Base-by-base conservation (phyloP, 2,888 invertebrate species). In the Hypercompe scribonia region DNA sequence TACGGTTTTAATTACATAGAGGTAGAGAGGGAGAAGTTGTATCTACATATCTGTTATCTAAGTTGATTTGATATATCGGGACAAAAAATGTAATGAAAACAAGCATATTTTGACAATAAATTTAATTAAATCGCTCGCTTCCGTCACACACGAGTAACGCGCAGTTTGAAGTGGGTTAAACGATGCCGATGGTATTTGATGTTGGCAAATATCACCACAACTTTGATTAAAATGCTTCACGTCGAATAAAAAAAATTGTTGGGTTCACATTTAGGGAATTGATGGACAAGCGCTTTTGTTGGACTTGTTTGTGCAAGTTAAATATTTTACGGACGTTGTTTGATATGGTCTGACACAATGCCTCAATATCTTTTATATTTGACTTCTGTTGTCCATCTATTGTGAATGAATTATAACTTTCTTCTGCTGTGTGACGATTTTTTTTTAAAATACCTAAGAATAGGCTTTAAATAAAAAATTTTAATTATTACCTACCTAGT, bases 121-220 rank as follows among this genome's bases (percentile, higher is more conserved):
- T 83, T 83, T 83, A 81, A 82, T 83, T 83, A 82, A 82, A 83
- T 75, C 75, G 64, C 74, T 70, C 74, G 65, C 31, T 71, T 79
- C 71, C 72, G 72, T 66, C 42, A 58, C 67, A 65, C 61, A 69
- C 70, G 65, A 46, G 75, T 73, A 73, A 80, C 73, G 66, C 68
- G 34, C 79, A 65, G 79, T 70, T 79, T 63, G 65, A 58, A 75
- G 75, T 65, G 74, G 75, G 75, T 72, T n/a, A 18, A 72, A 75
- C 72, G n/a, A n/a, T n/a, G n/a, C n/a, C n/a, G n/a, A n/a, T n/a
- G 54, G 65, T 74, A 65, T 76, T 65, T 70, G 58, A 68, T 70
- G n/a, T 61, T 71, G 24, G 65, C 66, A 34, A 75, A 75, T 77
- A n/a, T 70, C 46, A 69, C 54, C 36, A 63, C 64, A 68, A 70